Percentiles rank a stretch among this genome's conserved stretches.
Conservation (phyloP, 2,888 invertebrate genomes). For the Amiota mariae region DNA sequence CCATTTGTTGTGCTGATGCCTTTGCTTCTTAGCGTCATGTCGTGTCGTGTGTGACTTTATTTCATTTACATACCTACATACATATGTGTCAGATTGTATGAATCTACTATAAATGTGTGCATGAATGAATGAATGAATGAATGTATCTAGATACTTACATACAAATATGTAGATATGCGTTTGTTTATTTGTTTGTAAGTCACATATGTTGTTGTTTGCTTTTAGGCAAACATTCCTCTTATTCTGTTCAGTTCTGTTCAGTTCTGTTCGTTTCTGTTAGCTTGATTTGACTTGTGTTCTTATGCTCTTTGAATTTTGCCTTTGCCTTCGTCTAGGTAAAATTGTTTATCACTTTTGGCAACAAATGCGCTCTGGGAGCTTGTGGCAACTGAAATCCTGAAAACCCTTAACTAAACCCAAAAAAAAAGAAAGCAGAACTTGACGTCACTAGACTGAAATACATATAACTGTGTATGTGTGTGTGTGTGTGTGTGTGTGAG, state of each 20-base stretch:
- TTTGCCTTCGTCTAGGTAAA: constrained; percentile 41
- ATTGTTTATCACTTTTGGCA: constrained; percentile 47
- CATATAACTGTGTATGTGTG: no score
- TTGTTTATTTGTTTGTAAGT: constrained; percentile 1
- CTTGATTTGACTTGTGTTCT: constrained; percentile 32
- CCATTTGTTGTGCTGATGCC: constrained; percentile 3
- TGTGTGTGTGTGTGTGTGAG: constrained; percentile 24
- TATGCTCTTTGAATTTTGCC: constrained; percentile 36
- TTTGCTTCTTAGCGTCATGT: constrained; percentile 14
- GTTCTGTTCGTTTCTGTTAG: constrained; percentile 25
- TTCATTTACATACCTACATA: no score
- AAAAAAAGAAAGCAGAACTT: constrained; percentile 47
- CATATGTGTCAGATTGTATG: no score
- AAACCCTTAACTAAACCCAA: background rate
- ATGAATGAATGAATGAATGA: no score
- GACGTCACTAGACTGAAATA: background rate
- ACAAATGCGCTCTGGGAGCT: constrained; percentile 42
- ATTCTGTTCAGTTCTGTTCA: background rate
- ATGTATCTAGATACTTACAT: no score
- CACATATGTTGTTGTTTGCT: constrained; percentile 17
- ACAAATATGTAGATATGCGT: constrained; percentile 1
- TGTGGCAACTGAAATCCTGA: background rate
- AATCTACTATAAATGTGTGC: no score
- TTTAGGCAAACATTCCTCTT: background rate
- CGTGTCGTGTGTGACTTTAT: background rate